A percentile compares a stretch with the other conserved stretches of the same genome.
These are phyloP conservation scores for Frankliniella fusca DNA, from an alignment of 2,888 invertebrate genomes.

Conservation along the genomic window DNA sequence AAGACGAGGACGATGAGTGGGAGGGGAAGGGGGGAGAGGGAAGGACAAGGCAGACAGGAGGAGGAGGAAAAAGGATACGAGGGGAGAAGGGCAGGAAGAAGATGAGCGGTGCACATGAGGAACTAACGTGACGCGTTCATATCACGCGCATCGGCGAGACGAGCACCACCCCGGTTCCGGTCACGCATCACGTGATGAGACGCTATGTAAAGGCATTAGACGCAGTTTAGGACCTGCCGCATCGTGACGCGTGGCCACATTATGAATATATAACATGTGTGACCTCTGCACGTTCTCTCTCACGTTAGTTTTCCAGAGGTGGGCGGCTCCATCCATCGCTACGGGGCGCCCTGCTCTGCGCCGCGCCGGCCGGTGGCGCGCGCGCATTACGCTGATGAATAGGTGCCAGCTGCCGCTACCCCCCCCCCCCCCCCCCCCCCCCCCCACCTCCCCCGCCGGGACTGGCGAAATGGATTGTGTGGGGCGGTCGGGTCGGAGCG, in stretches of 20 bases:
- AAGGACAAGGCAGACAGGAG: neutral
- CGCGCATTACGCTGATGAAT: conserved; percentile 8
- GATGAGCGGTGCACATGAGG: too few relatives aligned
- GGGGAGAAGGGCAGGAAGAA: neutral
- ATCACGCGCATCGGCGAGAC: too few relatives aligned
- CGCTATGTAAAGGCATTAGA: too few relatives aligned
- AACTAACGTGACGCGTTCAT: too few relatives aligned
- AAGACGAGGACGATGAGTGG: neutral
- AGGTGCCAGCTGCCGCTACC: neutral
- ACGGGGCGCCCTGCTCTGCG: neutral
- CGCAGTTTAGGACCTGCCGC: too few relatives aligned
- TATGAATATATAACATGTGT: too few relatives aligned
- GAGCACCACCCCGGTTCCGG: too few relatives aligned
- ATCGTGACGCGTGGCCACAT: too few relatives aligned
- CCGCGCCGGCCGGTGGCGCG: neutral
- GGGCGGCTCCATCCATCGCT: neutral
- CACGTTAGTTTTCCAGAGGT: too few relatives aligned
- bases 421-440: neutral
- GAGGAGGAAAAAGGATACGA: neutral
- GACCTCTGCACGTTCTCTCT: too few relatives aligned
- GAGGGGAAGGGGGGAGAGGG: conserved; percentile 5
- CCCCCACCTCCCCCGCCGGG: neutral
- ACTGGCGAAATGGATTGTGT: neutral
- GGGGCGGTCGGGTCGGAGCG: neutral
- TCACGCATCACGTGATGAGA: too few relatives aligned